Conservation (phyloP, 2,888 invertebrate genomes). For the Yponomeuta sedellus region DNA sequence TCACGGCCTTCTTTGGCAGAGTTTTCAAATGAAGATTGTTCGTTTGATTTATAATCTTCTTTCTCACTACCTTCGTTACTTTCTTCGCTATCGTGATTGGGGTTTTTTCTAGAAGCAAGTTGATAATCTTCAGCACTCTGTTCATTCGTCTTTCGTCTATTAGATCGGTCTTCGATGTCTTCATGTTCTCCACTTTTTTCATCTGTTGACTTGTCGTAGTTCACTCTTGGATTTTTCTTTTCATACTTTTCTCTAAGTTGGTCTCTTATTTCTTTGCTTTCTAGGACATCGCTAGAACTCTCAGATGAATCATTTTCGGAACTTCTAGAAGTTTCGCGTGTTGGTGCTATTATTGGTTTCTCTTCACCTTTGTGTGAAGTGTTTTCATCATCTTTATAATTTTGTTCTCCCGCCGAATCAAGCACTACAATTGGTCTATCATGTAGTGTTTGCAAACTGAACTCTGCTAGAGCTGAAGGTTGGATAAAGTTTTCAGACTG, state of each 20-base stretch:
- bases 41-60: conserved; percentile 17
- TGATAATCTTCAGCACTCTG: not conserved
- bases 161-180: not conserved
- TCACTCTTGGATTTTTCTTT: not conserved
- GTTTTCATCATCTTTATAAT: not conserved
- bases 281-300: not conserved
- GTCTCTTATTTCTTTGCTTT: not conserved
- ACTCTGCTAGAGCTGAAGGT: conserved; percentile 49
- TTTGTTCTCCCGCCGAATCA: not conserved
- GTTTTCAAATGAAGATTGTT: not conserved
- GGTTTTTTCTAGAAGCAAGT: conserved; percentile 13
- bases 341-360: not conserved
- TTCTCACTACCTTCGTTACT: conserved; percentile 20
- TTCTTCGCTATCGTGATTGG: conserved; percentile 22
- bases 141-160: not conserved
- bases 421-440: not conserved
- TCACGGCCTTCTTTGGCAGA: not conserved
- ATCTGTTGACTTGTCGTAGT: not conserved
- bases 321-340: not conserved
- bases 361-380: not conserved
- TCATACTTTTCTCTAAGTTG: not conserved
- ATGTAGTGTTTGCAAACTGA: conserved; percentile 54
- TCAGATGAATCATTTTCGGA: conserved; percentile 4
- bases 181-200: not conserved
- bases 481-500: conserved; percentile 32